Conservation (phyloP, 2,113 vertebrate species). For the Triplophysa siluroides region DNA sequence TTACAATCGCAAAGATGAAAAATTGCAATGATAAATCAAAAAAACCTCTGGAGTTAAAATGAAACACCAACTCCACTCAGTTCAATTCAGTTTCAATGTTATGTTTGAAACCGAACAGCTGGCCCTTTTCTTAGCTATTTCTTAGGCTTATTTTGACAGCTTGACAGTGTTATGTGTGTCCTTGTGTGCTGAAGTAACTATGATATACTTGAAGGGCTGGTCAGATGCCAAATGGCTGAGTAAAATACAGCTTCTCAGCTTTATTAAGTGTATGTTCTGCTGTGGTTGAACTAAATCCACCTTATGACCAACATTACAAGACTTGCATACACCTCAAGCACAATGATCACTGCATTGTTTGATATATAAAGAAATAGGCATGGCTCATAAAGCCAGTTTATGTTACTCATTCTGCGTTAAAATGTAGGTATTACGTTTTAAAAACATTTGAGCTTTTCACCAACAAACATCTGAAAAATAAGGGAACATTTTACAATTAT, state of each 20-base stretch:
- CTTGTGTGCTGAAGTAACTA: constrained; percentile 29
- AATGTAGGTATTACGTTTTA: not conserved
- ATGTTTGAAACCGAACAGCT: no score
- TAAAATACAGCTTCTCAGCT: constrained; percentile 12
- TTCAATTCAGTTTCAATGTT: no score
- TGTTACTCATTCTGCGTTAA: not conserved
- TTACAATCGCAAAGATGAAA: not conserved
- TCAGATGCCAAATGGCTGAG: not conserved
- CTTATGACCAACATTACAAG: not conserved
- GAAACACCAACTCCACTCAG: no score
- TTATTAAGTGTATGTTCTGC: not conserved
- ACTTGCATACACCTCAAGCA: constrained; percentile 2
- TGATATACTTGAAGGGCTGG: constrained; percentile 8
- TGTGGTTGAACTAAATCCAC: not conserved
- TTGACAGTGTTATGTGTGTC: constrained; percentile 8
- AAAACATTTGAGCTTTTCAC: constrained; percentile 2
- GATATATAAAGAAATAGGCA: not conserved
- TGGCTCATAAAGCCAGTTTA: not conserved
- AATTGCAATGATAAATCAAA: not conserved
- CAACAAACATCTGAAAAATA: constrained; percentile 20
- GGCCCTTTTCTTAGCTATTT: not conserved
- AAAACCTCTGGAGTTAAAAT: no score
- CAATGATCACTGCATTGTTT: not conserved
- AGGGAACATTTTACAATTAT: constrained; percentile 26
- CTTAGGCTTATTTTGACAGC: not conserved